A percentile compares a stretch with the other conserved stretches of the same genome.
phyloP scores from a whole-genome alignment of 2,888 invertebrate species.

The Nomada ferruginata region DNA sequence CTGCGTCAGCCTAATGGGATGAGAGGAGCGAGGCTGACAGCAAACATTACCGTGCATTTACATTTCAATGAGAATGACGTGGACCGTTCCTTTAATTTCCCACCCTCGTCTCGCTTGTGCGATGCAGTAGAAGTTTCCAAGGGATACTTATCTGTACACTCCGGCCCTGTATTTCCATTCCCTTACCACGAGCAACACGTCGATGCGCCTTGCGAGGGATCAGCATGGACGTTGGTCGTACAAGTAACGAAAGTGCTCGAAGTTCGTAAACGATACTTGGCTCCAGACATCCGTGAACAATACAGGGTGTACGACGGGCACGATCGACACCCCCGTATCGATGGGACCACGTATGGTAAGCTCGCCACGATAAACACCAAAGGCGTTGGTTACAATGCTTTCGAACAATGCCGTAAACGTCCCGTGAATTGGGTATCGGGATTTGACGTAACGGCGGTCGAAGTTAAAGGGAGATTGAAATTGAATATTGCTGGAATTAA shows the following conservation, averaged over 20 bases:
- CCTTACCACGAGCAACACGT: constrained; percentile 7
- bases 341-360: not conserved
- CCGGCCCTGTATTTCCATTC: not conserved
- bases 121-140: constrained; percentile 14
- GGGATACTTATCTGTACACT: constrained; percentile 1
- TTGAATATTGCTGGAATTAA: too few species aligned
- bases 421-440: not conserved
- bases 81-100: constrained; percentile 45
- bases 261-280: constrained; percentile 53
- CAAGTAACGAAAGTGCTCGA: constrained; percentile 49
- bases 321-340: constrained; percentile 42
- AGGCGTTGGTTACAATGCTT: constrained; percentile 36
- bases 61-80: constrained; percentile 37
- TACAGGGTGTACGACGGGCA: constrained; percentile 6
- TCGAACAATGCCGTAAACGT: constrained; percentile 26
- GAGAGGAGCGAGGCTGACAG: constrained; percentile 21
- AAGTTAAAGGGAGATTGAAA: too few species aligned
- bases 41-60: constrained; percentile 50
- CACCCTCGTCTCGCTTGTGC: not conserved
- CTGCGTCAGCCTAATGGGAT: constrained; percentile 22
- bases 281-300: constrained; percentile 37
- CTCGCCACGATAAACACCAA: constrained; percentile 41
- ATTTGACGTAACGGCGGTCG: not conserved
- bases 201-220: constrained; percentile 41
- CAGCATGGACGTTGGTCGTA: constrained; percentile 26